Evolutionary conservation across 2,888 invertebrate species (phyloP), one percentile per base, ranked within the genome.

Genomic region (Drosophila rubida): DNA sequence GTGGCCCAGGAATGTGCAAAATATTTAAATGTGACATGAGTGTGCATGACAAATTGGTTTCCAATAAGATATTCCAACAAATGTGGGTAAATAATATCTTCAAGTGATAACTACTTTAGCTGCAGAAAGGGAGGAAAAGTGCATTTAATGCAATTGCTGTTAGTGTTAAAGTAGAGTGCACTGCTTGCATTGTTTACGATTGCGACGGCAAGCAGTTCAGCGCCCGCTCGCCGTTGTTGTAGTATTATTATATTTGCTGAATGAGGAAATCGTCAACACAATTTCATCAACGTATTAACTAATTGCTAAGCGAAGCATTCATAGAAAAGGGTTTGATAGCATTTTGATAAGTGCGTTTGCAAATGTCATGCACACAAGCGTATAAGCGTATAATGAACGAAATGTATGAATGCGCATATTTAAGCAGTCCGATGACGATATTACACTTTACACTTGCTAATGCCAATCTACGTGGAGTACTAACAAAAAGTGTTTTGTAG

Each of bases 371-470:
- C 4, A n/a, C n/a, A 27, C 23, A 32, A 37, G 4, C 2, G 9
- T 30, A 11, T 48, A 50, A 13, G n/a, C n/a, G n/a, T n/a, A n/a
- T n/a, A n/a, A 8, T 13, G 35, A 7, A n/a, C 1, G 8, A 2
- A 7, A 19, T 19, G 30, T 39, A 27, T 39, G 16, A 39, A 39
- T 51, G 27, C 16, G 27, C 51, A 39, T 39, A 41, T 27, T 39
- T 39, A 25, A 51, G 4, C 37, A 35, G 23, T 50, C 37, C 23
- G 14, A 14, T 50, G 37, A 50, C 35, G 50, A 25, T 37, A 25
- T 16, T 25, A 51, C 39, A 39, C 51, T 53, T 53, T 32, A 32
- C 32, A 32, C 32, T 32, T 32, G 51, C 16, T 51, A 51, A 51
- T 51, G 51, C 25, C 16, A 39, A n/a, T 23, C 37, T 19, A 19